Conservation (phyloP, 2,888 invertebrate genomes). For the Cryptocheilus praepositus region DNA sequence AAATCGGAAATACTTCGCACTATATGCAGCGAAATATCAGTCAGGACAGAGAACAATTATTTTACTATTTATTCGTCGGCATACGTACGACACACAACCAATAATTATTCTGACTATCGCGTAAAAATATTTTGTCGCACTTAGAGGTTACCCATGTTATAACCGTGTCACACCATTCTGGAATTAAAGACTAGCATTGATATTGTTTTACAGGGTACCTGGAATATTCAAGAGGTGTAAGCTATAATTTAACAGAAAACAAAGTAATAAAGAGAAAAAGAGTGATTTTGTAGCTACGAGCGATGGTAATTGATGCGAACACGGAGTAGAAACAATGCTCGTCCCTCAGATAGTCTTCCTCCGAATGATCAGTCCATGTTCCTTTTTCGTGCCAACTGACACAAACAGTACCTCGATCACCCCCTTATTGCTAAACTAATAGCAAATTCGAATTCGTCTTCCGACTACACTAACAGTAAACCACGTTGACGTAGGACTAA, state of each 20-base stretch:
- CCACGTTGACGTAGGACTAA: no score
- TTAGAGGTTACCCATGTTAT: slow-evolving; percentile 42
- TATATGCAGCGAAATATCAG: no score
- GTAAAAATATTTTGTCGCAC: slow-evolving; percentile 46
- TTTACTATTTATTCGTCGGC: no score
- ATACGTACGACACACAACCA: neutral
- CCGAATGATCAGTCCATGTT: neutral
- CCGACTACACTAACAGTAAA: no score
- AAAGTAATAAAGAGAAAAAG: slow-evolving; percentile 24
- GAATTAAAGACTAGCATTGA: slow-evolving; percentile 45
- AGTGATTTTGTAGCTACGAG: slow-evolving; percentile 33
- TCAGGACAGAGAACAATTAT: no score
- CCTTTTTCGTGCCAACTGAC: no score
- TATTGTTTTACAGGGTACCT: slow-evolving; percentile 56
- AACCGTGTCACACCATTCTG: slow-evolving; percentile 12
- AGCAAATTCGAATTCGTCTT: no score
- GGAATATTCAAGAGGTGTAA: slow-evolving; percentile 55
- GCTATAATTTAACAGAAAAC: slow-evolving; percentile 35
- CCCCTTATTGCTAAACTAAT: no score
- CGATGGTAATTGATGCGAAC: slow-evolving; percentile 11
- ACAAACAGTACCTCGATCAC: no score
- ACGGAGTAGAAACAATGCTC: neutral
- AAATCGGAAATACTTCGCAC: no score
- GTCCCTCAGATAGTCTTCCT: slow-evolving; percentile 15
- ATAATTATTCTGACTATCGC: slow-evolving; percentile 1